Conservation (phyloP, 2,797 vertebrate species). For the Merluccius polli region DNA sequence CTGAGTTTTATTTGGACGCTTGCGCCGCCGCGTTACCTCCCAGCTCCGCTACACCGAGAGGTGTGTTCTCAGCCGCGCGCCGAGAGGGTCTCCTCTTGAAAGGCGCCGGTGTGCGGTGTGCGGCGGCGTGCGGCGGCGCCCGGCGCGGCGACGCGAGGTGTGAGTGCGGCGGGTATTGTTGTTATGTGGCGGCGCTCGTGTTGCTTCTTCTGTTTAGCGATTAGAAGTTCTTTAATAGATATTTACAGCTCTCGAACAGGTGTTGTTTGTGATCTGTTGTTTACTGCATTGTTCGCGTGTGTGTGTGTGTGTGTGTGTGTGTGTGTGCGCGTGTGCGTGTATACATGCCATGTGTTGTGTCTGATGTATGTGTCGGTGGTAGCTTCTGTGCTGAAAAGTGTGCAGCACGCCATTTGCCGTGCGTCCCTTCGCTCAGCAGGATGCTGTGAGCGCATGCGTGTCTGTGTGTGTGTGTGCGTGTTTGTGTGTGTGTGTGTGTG, state of each 20-base stretch:
- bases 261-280: not conserved
- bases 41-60: not conserved
- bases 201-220: not conserved
- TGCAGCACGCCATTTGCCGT: conserved; percentile 19
- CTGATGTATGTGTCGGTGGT: conserved; percentile 16
- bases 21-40: not conserved
- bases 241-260: conserved; percentile 46
- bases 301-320: conserved; percentile 7
- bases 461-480: not conserved
- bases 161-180: not conserved
- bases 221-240: conserved; percentile 31
- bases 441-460: conserved; percentile 3
- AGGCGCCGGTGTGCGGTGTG: too few species aligned
- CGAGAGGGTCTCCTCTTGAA: too few species aligned
- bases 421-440: conserved; percentile 24
- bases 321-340: conserved; percentile 17
- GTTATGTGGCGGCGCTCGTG: not conserved
- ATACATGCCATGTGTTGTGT: conserved; percentile 9
- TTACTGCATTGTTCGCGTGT: conserved; percentile 13
- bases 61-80: not conserved
- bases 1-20: not conserved
- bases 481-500: conserved; percentile 17
- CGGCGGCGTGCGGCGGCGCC: too few species aligned
- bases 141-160: not conserved
- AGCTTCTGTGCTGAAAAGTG: conserved; percentile 9